These are phyloP conservation scores for Heterotilapia buettikoferi DNA, from an alignment of 2,113 vertebrate genomes.

Conservation along the genomic window DNA sequence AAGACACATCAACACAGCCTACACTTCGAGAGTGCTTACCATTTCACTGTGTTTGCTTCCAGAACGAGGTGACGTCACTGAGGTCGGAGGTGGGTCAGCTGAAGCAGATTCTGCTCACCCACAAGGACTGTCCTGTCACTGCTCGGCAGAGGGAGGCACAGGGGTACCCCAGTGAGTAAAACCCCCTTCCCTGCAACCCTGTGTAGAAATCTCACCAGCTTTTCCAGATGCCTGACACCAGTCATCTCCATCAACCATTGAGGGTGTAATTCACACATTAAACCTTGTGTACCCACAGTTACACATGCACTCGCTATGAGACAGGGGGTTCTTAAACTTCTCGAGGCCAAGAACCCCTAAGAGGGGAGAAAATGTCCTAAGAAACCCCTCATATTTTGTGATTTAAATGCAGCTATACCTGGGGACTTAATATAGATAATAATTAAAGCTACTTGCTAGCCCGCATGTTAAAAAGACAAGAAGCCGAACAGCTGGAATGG, in stretches of 20 bases:
- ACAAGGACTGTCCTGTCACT: conserved; percentile 98
- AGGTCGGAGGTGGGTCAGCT: conserved; percentile 97
- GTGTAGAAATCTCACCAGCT: conserved; percentile 21
- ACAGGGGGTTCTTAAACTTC: background rate
- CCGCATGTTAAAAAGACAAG: background rate
- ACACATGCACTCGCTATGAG: background rate
- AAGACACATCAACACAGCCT: background rate
- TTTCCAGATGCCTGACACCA: conserved; percentile 11
- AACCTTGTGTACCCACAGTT: background rate
- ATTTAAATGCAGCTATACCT: background rate
- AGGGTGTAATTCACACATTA: background rate
- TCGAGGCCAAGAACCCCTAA: background rate
- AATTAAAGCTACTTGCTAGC: background rate
- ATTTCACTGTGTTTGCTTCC: background rate
- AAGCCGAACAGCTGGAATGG: background rate
- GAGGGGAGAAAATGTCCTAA: background rate
- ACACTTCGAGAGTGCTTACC: background rate
- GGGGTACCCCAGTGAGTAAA: conserved; percentile 93
- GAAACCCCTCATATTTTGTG: background rate
- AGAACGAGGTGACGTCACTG: conserved; percentile 97
- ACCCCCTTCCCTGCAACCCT: background rate
- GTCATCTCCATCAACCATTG: conserved; percentile 11
- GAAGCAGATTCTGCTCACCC: conserved; percentile 95
- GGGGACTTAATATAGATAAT: background rate
- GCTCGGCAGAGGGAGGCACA: conserved; percentile 93